Evolutionary conservation across 2,888 invertebrate species (phyloP), one percentile per base, ranked within the genome.

Genomic region (Tiphia femorata): DNA sequence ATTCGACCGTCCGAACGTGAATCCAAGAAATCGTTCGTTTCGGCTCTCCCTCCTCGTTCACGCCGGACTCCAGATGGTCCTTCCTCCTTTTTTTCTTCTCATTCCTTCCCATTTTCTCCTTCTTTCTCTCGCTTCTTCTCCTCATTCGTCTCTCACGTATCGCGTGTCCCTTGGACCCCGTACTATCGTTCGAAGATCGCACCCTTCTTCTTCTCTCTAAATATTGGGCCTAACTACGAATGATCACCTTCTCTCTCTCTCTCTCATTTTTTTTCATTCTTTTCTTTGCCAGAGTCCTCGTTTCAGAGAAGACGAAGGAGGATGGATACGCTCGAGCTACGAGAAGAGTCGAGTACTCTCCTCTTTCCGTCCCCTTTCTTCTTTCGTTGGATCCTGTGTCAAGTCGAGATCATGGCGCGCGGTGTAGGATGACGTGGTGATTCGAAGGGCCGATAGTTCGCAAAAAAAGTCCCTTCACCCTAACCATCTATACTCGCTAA

Each of bases 401-500:
- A 51, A 61, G 55, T 57, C 57, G 47, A 62, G 64, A 62, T 64
- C 63, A 75, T 72, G 69, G 61, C 64, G 58, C 51, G 55, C 46
- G 65, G 73, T 74, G 66, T 74, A 71, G 67, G 62, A 58, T 74
- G 65, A 73, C 75, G 58, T 53, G 71, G 58, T 53, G 70, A 70
- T 56, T 60, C 57, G 62, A 58, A 56, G 60, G 61, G 58, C 58
- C 60, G 68, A 65, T 64, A 59, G 65, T 63, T 64, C 41, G 49
- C 58, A 62, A 66, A 61, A 64, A 64, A 62, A 64, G 59, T 60
- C 58, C 48, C 60, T 48, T 33, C 52, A n/a, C n/a, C n/a, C n/a
- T n/a, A n/a, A n/a, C n/a, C n/a, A n/a, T n/a, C n/a, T n/a, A n/a
- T n/a, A n/a, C 41, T 52, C 44, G 52, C 35, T 14, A 20, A 27